These are phyloP conservation scores for Pygmarrhopalites habei DNA, from an alignment of 1,140 invertebrate species.

Conservation along the genomic window DNA sequence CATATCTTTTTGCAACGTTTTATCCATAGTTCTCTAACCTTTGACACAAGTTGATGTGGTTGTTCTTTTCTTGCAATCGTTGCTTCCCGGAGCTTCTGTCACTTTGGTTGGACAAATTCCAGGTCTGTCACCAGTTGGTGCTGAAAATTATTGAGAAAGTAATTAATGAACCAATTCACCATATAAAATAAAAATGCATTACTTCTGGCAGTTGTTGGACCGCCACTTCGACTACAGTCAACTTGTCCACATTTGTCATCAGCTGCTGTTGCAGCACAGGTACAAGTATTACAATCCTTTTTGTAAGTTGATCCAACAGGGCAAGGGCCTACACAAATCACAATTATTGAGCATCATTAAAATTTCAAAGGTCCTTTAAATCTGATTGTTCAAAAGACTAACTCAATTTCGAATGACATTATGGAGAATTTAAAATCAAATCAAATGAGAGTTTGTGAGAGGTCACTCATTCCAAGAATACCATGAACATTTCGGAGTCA, in stretches of 20 bases:
- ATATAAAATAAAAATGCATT: no score
- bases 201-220: no score
- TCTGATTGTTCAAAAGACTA: no score
- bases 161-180: no score
- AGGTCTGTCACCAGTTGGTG: conserved; percentile 23
- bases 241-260: conserved; percentile 34
- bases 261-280: conserved; percentile 30
- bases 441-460: no score
- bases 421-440: no score
- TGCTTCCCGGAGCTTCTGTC: conserved; percentile 31
- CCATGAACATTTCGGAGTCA: no score
- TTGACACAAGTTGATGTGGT: conserved; percentile 12
- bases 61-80: conserved; percentile 21
- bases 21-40: no score
- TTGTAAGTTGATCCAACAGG: conserved; percentile 31
- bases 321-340: conserved; percentile 23
- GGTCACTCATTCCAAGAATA: no score
- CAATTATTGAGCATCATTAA: neutral
- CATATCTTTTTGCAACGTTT: no score
- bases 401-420: no score
- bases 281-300: conserved; percentile 41
- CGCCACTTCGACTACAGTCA: conserved; percentile 19
- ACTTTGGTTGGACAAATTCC: conserved; percentile 35
- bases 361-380: neutral
- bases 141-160: conserved; percentile 19